These are phyloP conservation scores for Melanogrammus aeglefinus DNA, from an alignment of 2,797 vertebrate genomes.

Conservation along the genomic window DNA sequence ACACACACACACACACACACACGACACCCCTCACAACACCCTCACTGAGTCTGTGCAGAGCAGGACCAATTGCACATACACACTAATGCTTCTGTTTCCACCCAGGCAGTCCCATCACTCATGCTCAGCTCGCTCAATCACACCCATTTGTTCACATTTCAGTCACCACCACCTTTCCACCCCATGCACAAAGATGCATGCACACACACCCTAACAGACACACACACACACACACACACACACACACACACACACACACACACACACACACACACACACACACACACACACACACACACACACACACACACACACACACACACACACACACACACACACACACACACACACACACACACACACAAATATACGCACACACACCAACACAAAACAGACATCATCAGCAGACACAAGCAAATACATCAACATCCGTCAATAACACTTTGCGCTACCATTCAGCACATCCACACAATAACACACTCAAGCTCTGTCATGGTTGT, in stretches of 20 bases:
- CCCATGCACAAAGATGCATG: not conserved
- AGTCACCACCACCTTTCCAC: slow-evolving; percentile 14
- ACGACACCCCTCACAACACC: not conserved
- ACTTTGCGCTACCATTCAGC: too few relatives aligned
- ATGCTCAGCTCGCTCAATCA: slow-evolving; percentile 51
- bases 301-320: not conserved
- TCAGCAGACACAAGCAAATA: too few relatives aligned
- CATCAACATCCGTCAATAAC: too few relatives aligned
- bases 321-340: not conserved
- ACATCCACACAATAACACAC: not conserved
- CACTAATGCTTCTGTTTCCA: slow-evolving; percentile 61
- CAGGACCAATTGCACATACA: slow-evolving; percentile 49
- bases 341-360: not conserved
- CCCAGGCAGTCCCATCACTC: slow-evolving; percentile 57
- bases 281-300: not conserved
- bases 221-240: not conserved
- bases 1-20: slow-evolving; percentile 16
- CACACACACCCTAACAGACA: not conserved
- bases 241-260: not conserved
- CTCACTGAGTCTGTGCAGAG: slow-evolving; percentile 40
- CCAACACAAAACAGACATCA: too few relatives aligned
- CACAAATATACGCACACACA: too few relatives aligned
- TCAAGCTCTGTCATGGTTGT: too few relatives aligned
- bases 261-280: not conserved
- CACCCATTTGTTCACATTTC: slow-evolving; percentile 61